Evolutionary conservation across 2,797 vertebrate species (phyloP).

Genomic region (Enteromius anoplus): DNA sequence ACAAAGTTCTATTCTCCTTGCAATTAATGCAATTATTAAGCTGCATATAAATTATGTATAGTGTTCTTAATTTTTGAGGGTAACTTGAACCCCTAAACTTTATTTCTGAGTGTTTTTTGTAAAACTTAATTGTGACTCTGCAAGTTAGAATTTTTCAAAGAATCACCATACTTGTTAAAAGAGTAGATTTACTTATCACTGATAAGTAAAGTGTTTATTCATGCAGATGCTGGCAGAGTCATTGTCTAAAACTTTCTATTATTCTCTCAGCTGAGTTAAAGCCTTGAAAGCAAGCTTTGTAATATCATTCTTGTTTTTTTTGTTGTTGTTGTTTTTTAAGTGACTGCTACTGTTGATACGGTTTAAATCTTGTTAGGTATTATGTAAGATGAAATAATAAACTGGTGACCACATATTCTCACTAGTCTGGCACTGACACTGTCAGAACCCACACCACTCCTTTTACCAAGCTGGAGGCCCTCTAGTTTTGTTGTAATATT

Average conservation of each 20-base stretch:
- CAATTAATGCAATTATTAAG: background rate
- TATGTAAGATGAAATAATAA: background rate
- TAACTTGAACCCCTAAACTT: background rate
- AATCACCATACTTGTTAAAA: background rate
- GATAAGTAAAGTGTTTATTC: slow-evolving; percentile 8
- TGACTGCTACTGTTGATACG: background rate
- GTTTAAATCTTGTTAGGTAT: background rate
- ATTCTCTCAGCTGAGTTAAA: background rate
- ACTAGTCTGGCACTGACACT: background rate
- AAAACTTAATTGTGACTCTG: background rate
- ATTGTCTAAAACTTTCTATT: background rate
- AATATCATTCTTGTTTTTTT: background rate
- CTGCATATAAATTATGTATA: background rate
- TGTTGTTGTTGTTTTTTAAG: background rate
- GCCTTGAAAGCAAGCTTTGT: background rate
- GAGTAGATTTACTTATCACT: background rate
- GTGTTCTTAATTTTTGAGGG: background rate
- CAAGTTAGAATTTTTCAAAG: background rate
- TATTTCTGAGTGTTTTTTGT: background rate
- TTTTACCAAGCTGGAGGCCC: slow-evolving; percentile 58
- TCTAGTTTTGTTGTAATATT: slow-evolving; percentile 74
- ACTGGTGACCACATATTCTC: background rate
- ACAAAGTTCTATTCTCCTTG: background rate
- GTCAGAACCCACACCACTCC: slow-evolving; percentile 7
- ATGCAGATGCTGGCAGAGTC: background rate